Percentiles rank a stretch among this genome's conserved stretches.
Conservation (phyloP, 2,113 vertebrate genomes). For the Thermophis baileyi region DNA sequence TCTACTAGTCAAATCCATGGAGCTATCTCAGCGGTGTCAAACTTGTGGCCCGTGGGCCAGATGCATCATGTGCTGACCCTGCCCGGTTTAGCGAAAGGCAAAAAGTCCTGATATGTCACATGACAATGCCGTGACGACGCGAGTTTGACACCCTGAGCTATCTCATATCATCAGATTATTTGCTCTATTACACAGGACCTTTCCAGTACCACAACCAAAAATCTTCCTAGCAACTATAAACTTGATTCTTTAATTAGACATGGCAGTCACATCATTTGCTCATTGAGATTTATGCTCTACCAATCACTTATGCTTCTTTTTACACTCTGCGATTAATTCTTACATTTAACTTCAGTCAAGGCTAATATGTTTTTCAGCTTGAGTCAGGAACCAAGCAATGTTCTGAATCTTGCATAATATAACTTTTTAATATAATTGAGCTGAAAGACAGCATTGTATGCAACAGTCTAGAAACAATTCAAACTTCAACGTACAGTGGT, state of each 20-base stretch:
- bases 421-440: background rate
- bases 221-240: background rate
- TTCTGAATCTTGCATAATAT: background rate
- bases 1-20: background rate
- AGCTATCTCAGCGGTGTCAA: background rate
- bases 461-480: background rate
- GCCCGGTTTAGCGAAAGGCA: no score
- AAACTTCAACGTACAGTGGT: background rate
- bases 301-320: background rate
- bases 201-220: background rate
- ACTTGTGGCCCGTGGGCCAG: no score
- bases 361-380: background rate
- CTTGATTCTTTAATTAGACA: background rate
- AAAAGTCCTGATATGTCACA: no score
- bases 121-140: accelerated
- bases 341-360: background rate
- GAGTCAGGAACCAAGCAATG: background rate
- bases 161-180: background rate
- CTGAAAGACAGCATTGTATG: background rate
- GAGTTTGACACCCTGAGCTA: background rate
- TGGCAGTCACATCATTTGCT: background rate
- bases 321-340: background rate
- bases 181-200: background rate
- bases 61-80: no score
- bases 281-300: background rate